Base-by-base conservation (phyloP, 1,140 invertebrate genomes). In the Drosophila virilis region DNA sequence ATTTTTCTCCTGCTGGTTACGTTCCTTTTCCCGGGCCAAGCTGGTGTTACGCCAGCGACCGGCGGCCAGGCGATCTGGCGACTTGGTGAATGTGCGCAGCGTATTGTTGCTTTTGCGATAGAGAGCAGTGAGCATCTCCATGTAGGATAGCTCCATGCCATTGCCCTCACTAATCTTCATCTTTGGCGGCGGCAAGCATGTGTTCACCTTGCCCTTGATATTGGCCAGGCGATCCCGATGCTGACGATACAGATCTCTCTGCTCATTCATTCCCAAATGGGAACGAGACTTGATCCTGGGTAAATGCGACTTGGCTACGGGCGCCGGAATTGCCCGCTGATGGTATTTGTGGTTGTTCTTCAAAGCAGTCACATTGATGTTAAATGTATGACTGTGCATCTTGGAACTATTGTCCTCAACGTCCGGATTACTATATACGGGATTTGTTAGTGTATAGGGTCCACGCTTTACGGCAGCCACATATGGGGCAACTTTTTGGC, bases 21-120 rank as follows among this genome's bases (percentile, higher is more conserved):
- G 74, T 6, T 90, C 84, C 77, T 78, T 80, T 2, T 74, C 70
- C 1, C 85, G 35, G 7, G 84, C 84, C 43, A 89, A 5, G 43
- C 32, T 73, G 7, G 40, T 52, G n/a, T 89, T 78, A 4, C 80
- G 45, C 84, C 80, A 90, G 6, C 84, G 66, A 0, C 84, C 84
- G 0, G 65, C 62, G 0, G 84, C 85, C 58, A 90, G 10, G 0
- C 77, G 68, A 2, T 89, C 84, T 33, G 84, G 84, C 1, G 84
- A 75, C 17, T 80, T 89, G 58, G 84, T 89, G 1, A 89, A 89
- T 5, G 84, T 89, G 12, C 84, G 52, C 13, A 89, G 38, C 1
- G 80, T 90, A 12, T 89, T 84, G 54, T 89, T 89, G 74, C 84
- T 90, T 17, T 84, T 84, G 60, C 88, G 67, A 42, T 89, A 89